Evolutionary conservation across 23 tunicate genomes (phyloP), one percentile per base, ranked within the genome.

Genomic region (Trididemnum clinides): DNA sequence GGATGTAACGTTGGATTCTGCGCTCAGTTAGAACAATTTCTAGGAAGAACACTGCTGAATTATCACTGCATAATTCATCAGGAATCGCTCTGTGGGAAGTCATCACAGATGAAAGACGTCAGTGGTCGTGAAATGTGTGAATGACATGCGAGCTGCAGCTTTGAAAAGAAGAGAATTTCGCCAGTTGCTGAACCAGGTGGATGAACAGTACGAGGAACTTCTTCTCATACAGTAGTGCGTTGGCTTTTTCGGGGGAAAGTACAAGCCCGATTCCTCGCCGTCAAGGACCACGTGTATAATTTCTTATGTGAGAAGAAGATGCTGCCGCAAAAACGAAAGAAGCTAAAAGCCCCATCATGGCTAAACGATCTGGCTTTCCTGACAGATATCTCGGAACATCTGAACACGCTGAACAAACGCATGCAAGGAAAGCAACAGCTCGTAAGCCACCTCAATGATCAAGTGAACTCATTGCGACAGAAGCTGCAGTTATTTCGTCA

Each of bases 191-290:
- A 59, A 10, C 66, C 27, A 59, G 66, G 66, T 59, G 66, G 66
- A 59, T 59, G 22, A 59, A 59, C 25, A 59, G 66, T 59, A 59
- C 66, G 66, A 28, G 25, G 25, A 59, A 59, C 66, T 59, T 59
- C 66, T 59, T 59, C 54, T 44, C 25, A 59, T 59, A 59, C 66
- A 59, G 25, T 19, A 59, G 66, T 59, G 66, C 20, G 21, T 59
- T 59, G 66, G 66, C 66, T 59, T 15, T 59, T 28, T n/a, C 66
- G 25, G 25, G 25, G 66, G 66, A 59, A 59, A 59, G 66, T 10
- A 59, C 66, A 19, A 59, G 66, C 66, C 66, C 25, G 66, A 59
- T n/a, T 59, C 66, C 66, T 59, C 66, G 66, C 66, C 66, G 66
- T 59, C 66, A 59, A 59, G 25, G 66, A 59, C 66, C 66, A 59